Base-by-base conservation (phyloP, 2,888 invertebrate species). In the Eustalomyia histrio region DNA sequence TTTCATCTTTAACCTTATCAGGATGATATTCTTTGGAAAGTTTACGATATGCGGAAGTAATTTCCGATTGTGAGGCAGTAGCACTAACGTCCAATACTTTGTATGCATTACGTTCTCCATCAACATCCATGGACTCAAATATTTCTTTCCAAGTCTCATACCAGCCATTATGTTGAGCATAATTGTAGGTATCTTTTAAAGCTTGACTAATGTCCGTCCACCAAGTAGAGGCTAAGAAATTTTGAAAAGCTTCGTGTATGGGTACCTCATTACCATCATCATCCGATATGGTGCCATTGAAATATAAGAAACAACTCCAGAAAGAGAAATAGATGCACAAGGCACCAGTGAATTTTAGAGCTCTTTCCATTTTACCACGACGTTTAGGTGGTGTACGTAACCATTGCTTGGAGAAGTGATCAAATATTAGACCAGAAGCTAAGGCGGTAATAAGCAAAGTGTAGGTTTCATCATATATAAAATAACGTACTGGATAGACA, bases 11-110 rank as follows among this genome's bases (percentile, higher is more conserved):
- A 6, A 95, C 95, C 89, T 97, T 97, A 88, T 99, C 98, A 0
- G 98, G 98, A 90, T 99, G 98, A 91, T 95, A 94, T 87, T 96
- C 95, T 39, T 95, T 93, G 0, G 97, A 97, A 0, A 98, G 91
- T 33, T 93, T 92, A 35, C 97, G 92, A 94, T 97, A 98, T 14
- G 92, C 93, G 0, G 94, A 90, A 0, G 96, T 97, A 21, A 98
- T 96, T 89, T 97, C 96, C 50, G 95, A 93, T 87, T 98, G 97
- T 16, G 95, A 94, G 0, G 97, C 94, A 2, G 94, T 94, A n/a
- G 94, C 94, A 24, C 94, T 92, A 0, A 99, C 90, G 0, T 93
- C 95, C 2, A 99, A 91, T 0, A 97, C 95, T 92, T 94, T 95
- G 86, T 95, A 95, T 1, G 98, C 96, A 90, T 97, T 97, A 82